Conservation (phyloP, 2,888 invertebrate species). For the Anthophora plumipes region DNA sequence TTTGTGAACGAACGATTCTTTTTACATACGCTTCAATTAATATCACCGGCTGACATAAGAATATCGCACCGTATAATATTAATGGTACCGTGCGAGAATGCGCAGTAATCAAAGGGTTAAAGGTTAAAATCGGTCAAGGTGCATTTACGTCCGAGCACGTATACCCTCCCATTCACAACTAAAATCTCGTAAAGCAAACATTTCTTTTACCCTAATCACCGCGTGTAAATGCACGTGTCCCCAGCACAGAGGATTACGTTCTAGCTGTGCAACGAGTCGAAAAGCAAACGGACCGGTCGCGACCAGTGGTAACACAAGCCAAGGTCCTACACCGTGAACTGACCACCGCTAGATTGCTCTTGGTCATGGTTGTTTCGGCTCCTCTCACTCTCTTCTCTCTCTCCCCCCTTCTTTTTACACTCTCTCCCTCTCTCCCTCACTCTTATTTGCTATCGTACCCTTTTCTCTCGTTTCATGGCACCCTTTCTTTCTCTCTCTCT, state of each 20-base stretch:
- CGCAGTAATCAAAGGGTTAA: too few relatives aligned
- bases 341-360: slow-evolving; percentile 82
- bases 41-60: too few relatives aligned
- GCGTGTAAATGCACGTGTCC: slow-evolving; percentile 7
- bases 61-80: too few relatives aligned
- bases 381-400: slow-evolving; percentile 29
- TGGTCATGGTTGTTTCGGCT: slow-evolving; percentile 80
- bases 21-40: too few relatives aligned
- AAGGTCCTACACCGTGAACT: slow-evolving; percentile 73
- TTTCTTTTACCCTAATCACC: background rate
- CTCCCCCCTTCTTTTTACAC: slow-evolving; percentile 11
- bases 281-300: slow-evolving; percentile 64
- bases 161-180: background rate
- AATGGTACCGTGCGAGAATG: too few relatives aligned
- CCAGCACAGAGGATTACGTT: slow-evolving; percentile 8
- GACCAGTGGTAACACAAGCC: slow-evolving; percentile 37
- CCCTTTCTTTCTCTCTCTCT: slow-evolving; percentile 46
- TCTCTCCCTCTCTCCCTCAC: slow-evolving; percentile 52
- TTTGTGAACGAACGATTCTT: too few relatives aligned
- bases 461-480: slow-evolving; percentile 61
- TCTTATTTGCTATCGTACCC: slow-evolving; percentile 46
- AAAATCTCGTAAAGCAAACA: background rate
- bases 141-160: background rate
- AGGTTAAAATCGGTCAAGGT: background rate
- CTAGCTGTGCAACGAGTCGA: slow-evolving; percentile 34